Base-by-base conservation (phyloP, 2,888 invertebrate species). In the Nymphalis c-album region DNA sequence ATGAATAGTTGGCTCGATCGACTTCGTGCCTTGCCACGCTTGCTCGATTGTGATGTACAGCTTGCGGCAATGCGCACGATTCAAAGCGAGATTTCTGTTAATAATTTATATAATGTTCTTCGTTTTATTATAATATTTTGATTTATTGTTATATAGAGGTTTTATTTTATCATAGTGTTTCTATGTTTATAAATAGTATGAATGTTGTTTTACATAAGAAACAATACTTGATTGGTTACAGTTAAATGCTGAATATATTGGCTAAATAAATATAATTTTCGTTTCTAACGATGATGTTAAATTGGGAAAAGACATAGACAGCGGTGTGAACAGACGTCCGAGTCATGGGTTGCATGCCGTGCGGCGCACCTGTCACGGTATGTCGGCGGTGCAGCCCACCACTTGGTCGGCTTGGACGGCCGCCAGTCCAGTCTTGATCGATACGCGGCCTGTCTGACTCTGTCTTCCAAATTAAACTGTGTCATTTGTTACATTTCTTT, bases 1-100 rank as follows among this genome's bases (percentile, higher is more conserved):
- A 91, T 91, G 90, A 92, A 92, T 91, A 90, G 89, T 91, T 92
- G 91, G 91, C 91, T 91, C 90, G 90, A 90, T 88, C 86, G 87
- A 81, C 85, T 86, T 86, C 85, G 90, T 86, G 89, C 76, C 86
- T 85, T 88, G 90, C 91, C 79, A 92, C 91, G 92, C 91, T 90
- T 90, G 91, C 88, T 85, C 90, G 90, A 90, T 91, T 91, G 91
- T 91, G 90, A 92, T 91, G 86, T 88, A 91, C 88, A 83, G 87
- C 91, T 87, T 78, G 87, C 84, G 87, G 85, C 85, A 84, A 85
- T 82, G 83, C 78, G 86, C 82, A 86, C 85, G 79, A 84, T 85
- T 85, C 84, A 82, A 80, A 84, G 82, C 83, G 75, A 83, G 83
- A 85, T 85, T 86, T 86, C 85, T 86, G 84, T 86, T 87, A 85